Conservation (phyloP, 1,140 invertebrate species). For the Orchesella cincta region DNA sequence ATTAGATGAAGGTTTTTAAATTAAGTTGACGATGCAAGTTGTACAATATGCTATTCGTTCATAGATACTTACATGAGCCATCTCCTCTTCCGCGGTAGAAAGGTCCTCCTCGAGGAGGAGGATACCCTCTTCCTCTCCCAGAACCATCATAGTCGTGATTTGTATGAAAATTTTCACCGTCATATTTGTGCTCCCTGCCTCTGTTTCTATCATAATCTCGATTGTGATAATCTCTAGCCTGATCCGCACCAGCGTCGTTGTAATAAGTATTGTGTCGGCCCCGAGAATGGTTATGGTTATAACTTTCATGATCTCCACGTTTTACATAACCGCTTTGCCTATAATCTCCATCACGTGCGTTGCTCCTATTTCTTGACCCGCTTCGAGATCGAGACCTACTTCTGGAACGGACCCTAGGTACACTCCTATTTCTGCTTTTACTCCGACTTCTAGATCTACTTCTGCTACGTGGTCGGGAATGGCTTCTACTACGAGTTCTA, state of each 20-base stretch:
- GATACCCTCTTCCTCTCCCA: background rate
- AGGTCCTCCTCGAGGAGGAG: background rate
- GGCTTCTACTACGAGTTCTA: background rate
- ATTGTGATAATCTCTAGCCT: background rate
- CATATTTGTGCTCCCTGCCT: background rate
- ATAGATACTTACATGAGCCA: background rate
- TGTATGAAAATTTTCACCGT: background rate
- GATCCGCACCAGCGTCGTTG: background rate
- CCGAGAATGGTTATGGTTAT: background rate
- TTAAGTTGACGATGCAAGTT: background rate
- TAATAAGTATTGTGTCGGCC: background rate
- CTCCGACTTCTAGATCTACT: background rate
- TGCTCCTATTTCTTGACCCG: background rate
- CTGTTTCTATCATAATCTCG: background rate
- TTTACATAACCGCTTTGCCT: background rate
- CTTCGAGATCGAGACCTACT: background rate
- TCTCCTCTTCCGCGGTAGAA: background rate
- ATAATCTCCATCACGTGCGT: background rate
- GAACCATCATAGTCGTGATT: background rate
- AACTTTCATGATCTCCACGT: background rate
- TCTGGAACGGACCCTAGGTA: background rate
- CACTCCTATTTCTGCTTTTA: background rate
- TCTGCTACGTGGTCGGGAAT: background rate
- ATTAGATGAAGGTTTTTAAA: background rate
- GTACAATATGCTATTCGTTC: background rate